Base-by-base conservation (phyloP, 64 coral and sea anemone genomes). In the Dendronephthya gigantea region DNA sequence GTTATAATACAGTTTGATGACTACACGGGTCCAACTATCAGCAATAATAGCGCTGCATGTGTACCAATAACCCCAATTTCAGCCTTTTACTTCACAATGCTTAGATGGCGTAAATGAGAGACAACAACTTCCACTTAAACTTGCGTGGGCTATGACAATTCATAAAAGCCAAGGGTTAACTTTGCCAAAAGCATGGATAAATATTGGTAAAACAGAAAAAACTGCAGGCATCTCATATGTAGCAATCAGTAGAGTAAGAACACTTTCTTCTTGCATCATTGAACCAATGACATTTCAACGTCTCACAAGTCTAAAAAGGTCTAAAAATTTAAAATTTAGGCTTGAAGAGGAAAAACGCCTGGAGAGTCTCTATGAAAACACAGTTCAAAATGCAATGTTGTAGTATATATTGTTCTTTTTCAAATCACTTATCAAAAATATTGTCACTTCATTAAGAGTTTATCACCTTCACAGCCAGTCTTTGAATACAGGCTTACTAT, bases 201-300 rank as follows among this genome's bases (percentile, higher is more conserved):
- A 33, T 19, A 37, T 79, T 9, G 72, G 72, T 39, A 31, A 33
- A 39, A 35, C 32, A 13, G 72, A 79, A 79, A 79, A 79, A 29
- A 39, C 37, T 79, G 72, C 72, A 79, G 72, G 72, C 10, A 37
- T 34, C 17, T 36, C 72, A 79, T 79, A 37, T 79, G 72, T 79
- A 37, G 72, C 72, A 30, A 39, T 39, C 30, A 36, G 32, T 10
- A 79, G 72, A 39, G 28, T 79, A 39, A 79, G 72, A 79, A 12
- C 72, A 19, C 30, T 79, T 13, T 34, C 30, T 79, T 9, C 7
- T 30, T 36, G 30, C 17, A 19, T 79, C 30, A 36, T 79, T 79
- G 72, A 79, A 13, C 72, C 72, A 34, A 79, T 79, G 72, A 79
- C 72, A 30, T 79, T 79, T 79, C 0, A 79, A 14, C 72, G 72